phyloP scores from a whole-genome alignment of 1,140 invertebrate species.

The Bombus balteatus region DNA sequence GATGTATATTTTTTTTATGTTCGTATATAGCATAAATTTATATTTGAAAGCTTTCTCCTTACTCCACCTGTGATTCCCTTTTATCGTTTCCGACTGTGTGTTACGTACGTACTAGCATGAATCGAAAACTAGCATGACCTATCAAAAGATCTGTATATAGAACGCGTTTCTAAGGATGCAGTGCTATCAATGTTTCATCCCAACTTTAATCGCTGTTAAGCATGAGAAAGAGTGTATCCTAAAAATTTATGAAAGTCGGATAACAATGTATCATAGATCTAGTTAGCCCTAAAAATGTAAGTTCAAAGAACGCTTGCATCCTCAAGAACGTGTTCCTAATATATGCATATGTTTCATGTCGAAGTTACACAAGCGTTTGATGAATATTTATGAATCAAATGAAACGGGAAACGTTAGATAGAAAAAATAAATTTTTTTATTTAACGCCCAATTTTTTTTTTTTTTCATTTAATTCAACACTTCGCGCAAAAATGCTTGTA shows the following conservation, averaged over 20 bases:
- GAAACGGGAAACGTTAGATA: not conserved
- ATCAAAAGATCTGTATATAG: constrained; percentile 1
- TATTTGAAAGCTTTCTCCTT: constrained; percentile 39
- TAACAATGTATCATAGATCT: not conserved
- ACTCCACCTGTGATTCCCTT: constrained; percentile 31
- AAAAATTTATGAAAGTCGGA: not conserved
- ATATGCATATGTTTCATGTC: not conserved
- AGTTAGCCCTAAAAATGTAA: constrained; percentile 6
- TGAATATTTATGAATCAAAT: not conserved
- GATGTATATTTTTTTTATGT: constrained; percentile 68
- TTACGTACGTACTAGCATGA: constrained; percentile 17
- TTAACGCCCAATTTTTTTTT: not conserved
- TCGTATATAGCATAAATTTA: constrained; percentile 66
- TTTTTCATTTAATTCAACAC: not conserved
- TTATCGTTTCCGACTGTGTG: constrained; percentile 19
- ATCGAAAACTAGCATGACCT: constrained; percentile 28
- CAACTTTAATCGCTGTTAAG: not conserved
- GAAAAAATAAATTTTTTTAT: constrained; percentile 1
- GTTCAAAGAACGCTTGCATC: not conserved
- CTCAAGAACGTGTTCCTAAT: not conserved
- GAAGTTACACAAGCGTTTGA: not conserved
- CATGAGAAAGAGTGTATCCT: not conserved
- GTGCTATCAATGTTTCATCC: not conserved
- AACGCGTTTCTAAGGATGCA: not conserved
- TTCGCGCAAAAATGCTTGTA: not conserved